Evolutionary conservation across 37 sponge, comb jelly and placozoan species (phyloP).

Genomic region (Corticium candelabrum): DNA sequence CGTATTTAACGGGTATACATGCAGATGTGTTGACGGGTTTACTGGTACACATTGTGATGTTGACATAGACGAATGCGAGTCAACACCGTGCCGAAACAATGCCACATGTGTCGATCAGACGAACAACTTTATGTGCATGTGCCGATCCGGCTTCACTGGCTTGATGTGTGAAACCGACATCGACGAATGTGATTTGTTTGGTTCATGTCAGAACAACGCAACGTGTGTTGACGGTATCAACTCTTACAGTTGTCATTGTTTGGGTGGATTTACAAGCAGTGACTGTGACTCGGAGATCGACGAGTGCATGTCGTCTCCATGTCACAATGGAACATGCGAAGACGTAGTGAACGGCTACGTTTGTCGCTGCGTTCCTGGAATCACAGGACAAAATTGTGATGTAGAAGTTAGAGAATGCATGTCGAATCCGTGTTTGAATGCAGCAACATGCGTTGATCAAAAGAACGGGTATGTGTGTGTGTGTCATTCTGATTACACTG

Average conservation of each 20-base stretch:
- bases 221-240: constrained; percentile 6
- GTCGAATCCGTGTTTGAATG: constrained; percentile 38
- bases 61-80: constrained; percentile 22
- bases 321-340: constrained; percentile 46
- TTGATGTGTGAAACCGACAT: neutral
- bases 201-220: constrained; percentile 2
- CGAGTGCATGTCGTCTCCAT: neutral
- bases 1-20: neutral
- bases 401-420: constrained; percentile 43
- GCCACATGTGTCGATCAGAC: constrained; percentile 20
- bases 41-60: constrained; percentile 20
- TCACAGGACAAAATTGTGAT: constrained; percentile 35
- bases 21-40: constrained; percentile 12
- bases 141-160: neutral
- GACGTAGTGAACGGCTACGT: constrained; percentile 9
- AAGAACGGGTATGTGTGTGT: constrained; percentile 2
- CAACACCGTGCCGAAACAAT: constrained; percentile 16
- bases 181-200: neutral
- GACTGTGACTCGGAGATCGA: neutral
- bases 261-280: neutral
- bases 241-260: neutral
- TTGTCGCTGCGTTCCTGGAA: constrained; percentile 35
- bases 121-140: constrained; percentile 12
- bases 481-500: constrained; percentile 11
- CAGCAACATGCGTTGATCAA: constrained; percentile 35